Base-by-base conservation (phyloP, 2,888 invertebrate species). In the Brachylomia viminalis region DNA sequence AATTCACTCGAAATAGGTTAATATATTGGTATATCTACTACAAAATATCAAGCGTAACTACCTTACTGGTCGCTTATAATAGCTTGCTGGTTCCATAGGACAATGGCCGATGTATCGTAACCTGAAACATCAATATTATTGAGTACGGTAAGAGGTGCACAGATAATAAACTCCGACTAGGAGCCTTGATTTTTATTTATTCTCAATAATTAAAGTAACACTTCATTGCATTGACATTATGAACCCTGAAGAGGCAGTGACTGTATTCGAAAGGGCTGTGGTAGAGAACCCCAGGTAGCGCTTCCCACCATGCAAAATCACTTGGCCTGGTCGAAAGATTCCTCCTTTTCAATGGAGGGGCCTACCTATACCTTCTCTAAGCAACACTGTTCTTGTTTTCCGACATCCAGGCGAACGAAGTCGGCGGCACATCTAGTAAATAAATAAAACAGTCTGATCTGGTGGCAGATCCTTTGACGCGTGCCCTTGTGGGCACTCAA, bases 91-190 rank as follows among this genome's bases (percentile, higher is more conserved):
- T 78, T 93, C 91, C 62, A 87, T 23, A n/a, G 93, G 84, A 80
- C 96, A 96, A 82, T 96, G 96, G 0, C 93, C 92, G 75, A 96
- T 95, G 77, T 94, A 95, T 72, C 91, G 92, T 76, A 96, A 88
- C 80, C 96, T 96, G 90, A 72, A 93, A 93, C 30, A 68, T 49
- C 0, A 27, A 30, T 67, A 52, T 20, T 2, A 33, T 33, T 33
- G 33, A 59, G 30, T 20, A 11, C 20, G 10, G 58, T 20, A 20
- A 30, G 10, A 20, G 58, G 20, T 33, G 11, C 23, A 59, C 11
- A 30, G 17, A 17, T 54, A 27, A 56, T 27, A 17, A 49, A 20
- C 49, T 20, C 17, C 49, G 7, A 20, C 49, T 20, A 20, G 49
- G 47, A 4, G 47, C 47, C 47, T 47, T 47, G 15, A 47, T 47